Percentiles rank a stretch among this genome's conserved stretches.
These are phyloP conservation scores for Epinotia brunnichana DNA, from an alignment of 2,888 invertebrate species.

Conservation along the genomic window DNA sequence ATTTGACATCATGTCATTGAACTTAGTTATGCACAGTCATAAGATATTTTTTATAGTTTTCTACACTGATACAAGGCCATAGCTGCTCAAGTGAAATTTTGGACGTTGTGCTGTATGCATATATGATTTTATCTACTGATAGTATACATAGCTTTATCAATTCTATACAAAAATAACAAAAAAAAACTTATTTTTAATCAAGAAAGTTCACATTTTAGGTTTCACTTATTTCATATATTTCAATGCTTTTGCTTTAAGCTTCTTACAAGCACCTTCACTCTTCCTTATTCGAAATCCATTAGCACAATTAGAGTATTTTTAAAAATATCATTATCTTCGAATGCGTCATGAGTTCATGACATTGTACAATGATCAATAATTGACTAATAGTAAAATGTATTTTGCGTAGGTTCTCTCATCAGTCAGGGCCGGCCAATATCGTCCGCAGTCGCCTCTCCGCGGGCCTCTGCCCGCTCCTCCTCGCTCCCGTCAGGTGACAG, in stretches of 20 bases:
- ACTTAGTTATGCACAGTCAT: background rate
- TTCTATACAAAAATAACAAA: background rate
- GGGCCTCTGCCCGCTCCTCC: constrained; percentile 83
- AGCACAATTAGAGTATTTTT: constrained; percentile 7
- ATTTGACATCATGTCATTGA: background rate
- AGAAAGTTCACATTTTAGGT: background rate
- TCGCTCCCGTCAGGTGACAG: constrained; percentile 79
- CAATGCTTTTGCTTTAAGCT: constrained; percentile 39
- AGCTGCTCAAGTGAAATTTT: no score
- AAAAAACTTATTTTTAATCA: background rate
- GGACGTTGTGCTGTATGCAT: no score
- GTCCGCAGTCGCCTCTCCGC: constrained; percentile 87
- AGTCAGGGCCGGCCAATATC: constrained; percentile 88
- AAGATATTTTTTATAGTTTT: background rate
- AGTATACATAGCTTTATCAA: no score
- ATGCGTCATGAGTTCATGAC: background rate
- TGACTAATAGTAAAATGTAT: background rate
- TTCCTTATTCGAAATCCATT: background rate
- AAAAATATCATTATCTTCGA: background rate
- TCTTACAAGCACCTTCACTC: constrained; percentile 34
- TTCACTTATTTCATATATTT: background rate
- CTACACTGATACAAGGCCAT: background rate
- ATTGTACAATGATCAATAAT: background rate
- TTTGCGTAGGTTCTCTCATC: constrained; percentile 86
- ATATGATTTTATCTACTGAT: no score